Conservation (phyloP, 2,888 invertebrate species). For the Trissoscelio sp. region DNA sequence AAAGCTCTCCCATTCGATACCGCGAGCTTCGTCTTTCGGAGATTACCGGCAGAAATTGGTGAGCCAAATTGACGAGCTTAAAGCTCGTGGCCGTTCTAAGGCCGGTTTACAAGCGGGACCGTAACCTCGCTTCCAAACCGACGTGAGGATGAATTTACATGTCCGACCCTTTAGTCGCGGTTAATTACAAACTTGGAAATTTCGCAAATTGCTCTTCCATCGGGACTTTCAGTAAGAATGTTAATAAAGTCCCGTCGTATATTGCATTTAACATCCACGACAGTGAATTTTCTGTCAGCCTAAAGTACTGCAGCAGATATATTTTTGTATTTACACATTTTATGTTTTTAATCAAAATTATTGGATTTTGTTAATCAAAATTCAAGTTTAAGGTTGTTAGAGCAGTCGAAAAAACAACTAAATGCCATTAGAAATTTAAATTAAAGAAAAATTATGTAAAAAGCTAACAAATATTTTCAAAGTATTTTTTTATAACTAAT, state of each 20-base stretch:
- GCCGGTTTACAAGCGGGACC: conserved; percentile 32
- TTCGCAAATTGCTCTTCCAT: conserved; percentile 54
- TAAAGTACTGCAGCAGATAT: no score
- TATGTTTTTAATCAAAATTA: no score
- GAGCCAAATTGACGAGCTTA: conserved; percentile 49
- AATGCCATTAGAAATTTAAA: no score
- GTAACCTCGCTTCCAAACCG: conserved; percentile 1
- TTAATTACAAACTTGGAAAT: conserved; percentile 67
- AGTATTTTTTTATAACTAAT: no score
- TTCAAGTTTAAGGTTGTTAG: no score
- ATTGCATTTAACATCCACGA: conserved; percentile 50
- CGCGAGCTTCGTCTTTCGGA: conserved; percentile 36
- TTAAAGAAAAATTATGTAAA: no score
- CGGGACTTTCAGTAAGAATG: conserved; percentile 68
- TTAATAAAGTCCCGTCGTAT: conserved; percentile 69
- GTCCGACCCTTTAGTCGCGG: conserved; percentile 55
- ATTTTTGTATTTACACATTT: no score
- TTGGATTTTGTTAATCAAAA: no score
- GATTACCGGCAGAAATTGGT: conserved; percentile 55
- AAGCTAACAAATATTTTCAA: no score
- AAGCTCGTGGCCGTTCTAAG: conserved; percentile 40
- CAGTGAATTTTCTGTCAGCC: conserved; percentile 28
- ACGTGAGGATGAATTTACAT: conserved; percentile 46
- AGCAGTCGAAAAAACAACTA: no score
- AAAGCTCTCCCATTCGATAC: conserved; percentile 43